A percentile compares a stretch with the other conserved stretches of the same genome.
These are phyloP conservation scores for Diprion similis DNA, from an alignment of 1,140 invertebrate genomes.

Conservation along the genomic window DNA sequence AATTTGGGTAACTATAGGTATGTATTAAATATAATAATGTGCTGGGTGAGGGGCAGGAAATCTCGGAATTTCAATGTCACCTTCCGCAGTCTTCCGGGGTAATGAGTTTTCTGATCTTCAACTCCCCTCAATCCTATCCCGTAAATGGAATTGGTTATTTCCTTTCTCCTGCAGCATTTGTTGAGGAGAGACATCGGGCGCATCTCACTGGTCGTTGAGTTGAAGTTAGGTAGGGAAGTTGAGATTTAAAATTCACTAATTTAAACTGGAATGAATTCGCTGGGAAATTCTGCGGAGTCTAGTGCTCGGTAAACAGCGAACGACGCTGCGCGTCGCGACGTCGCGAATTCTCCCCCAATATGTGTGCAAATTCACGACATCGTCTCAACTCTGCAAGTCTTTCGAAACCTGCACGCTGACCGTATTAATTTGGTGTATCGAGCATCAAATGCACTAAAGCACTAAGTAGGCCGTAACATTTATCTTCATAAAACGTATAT, in stretches of 20 bases:
- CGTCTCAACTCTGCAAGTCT: not conserved
- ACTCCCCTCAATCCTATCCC: not conserved
- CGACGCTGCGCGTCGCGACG: not conserved
- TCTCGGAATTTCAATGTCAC: no score
- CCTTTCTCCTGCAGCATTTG: not conserved
- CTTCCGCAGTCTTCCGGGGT: no score
- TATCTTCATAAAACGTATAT: no score
- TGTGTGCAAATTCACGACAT: slow-evolving; percentile 7
- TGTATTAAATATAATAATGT: no score
- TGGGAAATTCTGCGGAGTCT: not conserved
- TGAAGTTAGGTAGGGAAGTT: no score
- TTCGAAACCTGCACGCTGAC: not conserved
- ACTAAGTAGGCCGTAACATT: not conserved
- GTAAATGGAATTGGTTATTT: slow-evolving; percentile 8
- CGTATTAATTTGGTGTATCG: not conserved
- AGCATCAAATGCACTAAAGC: not conserved
- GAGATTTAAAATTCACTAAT: slow-evolving; percentile 1
- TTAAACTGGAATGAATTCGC: not conserved
- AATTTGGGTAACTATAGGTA: no score
- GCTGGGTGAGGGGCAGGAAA: no score
- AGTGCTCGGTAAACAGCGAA: slow-evolving; percentile 2
- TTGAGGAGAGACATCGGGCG: not conserved
- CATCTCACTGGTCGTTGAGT: not conserved
- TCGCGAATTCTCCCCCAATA: not conserved
- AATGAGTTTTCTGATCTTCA: no score